These are phyloP conservation scores for Erebia aethiops DNA, from an alignment of 2,888 invertebrate species.

Conservation along the genomic window DNA sequence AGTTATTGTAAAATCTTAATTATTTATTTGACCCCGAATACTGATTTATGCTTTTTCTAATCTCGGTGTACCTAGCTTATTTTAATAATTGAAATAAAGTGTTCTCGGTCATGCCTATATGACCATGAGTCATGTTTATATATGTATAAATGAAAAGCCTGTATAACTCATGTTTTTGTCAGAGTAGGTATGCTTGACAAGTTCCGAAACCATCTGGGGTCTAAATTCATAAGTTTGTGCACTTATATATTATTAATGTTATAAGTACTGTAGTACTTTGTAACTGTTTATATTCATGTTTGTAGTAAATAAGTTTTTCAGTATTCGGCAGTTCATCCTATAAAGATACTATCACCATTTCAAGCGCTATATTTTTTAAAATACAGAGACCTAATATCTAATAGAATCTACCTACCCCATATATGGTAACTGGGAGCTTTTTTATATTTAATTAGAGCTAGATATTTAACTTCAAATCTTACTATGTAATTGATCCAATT, in stretches of 20 bases:
- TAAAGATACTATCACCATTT: constrained; percentile 29
- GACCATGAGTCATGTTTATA: too few species aligned
- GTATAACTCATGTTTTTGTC: too few species aligned
- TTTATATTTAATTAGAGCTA: constrained; percentile 12
- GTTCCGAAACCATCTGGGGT: too few species aligned
- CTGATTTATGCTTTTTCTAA: not conserved
- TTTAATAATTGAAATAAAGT: too few species aligned
- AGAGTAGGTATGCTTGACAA: too few species aligned
- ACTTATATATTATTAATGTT: too few species aligned
- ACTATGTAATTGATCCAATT: constrained; percentile 71
- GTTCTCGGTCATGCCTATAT: too few species aligned
- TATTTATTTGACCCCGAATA: not conserved
- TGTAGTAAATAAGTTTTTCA: not conserved
- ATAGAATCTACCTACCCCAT: constrained; percentile 18
- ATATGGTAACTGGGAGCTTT: constrained; percentile 29
- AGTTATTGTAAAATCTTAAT: constrained; percentile 20
- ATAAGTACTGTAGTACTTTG: too few species aligned
- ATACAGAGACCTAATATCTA: constrained; percentile 5
- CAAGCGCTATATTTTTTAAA: constrained; percentile 14
- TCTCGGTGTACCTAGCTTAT: not conserved
- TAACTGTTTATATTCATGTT: too few species aligned
- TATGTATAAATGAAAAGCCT: too few species aligned
- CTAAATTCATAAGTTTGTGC: too few species aligned
- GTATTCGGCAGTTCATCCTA: constrained; percentile 8
- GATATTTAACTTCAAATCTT: constrained; percentile 44